Evolutionary conservation across 2,113 vertebrate species (phyloP).

Genomic region (Lates calcarifer): DNA sequence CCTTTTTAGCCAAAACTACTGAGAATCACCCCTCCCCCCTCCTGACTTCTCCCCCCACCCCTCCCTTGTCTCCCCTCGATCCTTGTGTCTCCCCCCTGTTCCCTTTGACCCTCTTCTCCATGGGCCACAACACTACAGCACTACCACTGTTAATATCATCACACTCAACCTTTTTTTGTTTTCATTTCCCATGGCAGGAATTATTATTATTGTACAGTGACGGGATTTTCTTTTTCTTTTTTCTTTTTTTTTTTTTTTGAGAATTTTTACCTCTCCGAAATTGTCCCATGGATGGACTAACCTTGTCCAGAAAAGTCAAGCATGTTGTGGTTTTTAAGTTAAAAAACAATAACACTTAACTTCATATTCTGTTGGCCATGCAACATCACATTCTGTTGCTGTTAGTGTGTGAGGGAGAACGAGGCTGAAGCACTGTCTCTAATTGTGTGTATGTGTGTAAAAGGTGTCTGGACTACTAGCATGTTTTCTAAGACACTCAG

Average conservation of each 20-base stretch:
- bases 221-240: constrained; percentile 18
- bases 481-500: constrained; percentile 47
- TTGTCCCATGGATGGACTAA: constrained; percentile 22
- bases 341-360: background rate
- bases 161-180: constrained; percentile 37
- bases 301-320: constrained; percentile 11
- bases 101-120: constrained; percentile 31
- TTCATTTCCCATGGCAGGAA: constrained; percentile 75
- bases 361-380: constrained; percentile 35
- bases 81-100: constrained; percentile 22
- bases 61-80: constrained; percentile 3
- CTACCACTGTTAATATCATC: constrained; percentile 74
- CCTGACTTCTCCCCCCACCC: constrained; percentile 22
- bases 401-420: constrained; percentile 14
- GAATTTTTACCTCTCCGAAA: constrained; percentile 46
- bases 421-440: constrained; percentile 58
- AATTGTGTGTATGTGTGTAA: background rate
- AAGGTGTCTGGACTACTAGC: constrained; percentile 63
- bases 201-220: constrained; percentile 72
- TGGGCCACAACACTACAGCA: constrained; percentile 69
- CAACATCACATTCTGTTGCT: constrained; percentile 41
- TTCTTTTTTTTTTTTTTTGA: constrained; percentile 20
- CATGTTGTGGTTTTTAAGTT: constrained; percentile 21
- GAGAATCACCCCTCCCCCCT: constrained; percentile 66
- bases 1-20: constrained; percentile 88